Percentiles rank a stretch among this genome's conserved stretches.
phyloP scores from a whole-genome alignment of 2,113 vertebrate species.

The Ailuropoda melanoleuca region DNA sequence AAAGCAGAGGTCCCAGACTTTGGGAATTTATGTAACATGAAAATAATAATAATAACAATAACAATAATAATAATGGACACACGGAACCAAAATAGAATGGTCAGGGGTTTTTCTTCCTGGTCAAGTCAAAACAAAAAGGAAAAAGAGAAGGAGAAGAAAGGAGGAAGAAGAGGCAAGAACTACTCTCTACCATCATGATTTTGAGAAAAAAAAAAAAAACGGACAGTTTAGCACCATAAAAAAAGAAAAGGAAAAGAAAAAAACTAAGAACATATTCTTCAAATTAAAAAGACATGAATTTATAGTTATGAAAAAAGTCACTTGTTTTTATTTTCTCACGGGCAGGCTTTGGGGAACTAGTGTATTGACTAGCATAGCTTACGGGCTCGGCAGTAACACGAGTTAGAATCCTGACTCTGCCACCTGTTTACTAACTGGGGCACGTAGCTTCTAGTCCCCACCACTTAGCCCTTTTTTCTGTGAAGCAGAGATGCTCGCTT shows the following conservation, averaged over 20 bases:
- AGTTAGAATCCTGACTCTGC: background rate
- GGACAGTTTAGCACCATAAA: background rate
- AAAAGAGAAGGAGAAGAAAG: background rate
- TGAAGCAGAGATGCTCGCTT: background rate
- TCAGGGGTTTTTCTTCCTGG: background rate
- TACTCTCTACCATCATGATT: background rate
- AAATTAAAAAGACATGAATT: background rate
- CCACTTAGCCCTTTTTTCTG: background rate
- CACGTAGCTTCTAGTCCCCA: background rate
- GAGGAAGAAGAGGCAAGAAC: background rate
- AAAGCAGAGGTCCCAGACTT: background rate
- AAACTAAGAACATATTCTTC: background rate
- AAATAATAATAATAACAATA: background rate
- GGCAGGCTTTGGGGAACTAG: background rate
- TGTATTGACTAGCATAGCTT: background rate
- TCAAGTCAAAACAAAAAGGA: background rate
- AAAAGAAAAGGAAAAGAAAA: background rate
- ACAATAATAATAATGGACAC: background rate
- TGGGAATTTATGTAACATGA: background rate
- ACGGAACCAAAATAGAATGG: background rate
- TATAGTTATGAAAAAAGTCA: background rate
- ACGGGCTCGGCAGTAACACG: background rate
- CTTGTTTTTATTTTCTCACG: background rate
- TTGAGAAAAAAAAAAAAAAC: background rate
- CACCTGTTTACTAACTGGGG: background rate